Conservation (phyloP, 37 sponge, comb jelly and placozoan genomes). For the Halichondria panicea region DNA sequence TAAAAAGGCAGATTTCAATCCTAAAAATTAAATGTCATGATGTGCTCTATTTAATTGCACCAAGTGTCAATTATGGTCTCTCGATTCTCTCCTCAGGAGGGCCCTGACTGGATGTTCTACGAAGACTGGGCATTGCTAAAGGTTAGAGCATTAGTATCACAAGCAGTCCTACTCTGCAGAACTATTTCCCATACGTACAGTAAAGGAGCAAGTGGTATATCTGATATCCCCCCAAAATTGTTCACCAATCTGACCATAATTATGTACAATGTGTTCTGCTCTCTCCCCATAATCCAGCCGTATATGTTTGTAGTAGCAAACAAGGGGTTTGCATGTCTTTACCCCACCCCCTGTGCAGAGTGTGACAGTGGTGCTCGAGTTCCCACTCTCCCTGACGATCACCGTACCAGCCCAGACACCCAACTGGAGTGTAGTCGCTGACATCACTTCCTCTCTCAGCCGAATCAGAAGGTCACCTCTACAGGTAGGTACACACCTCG, state of each 20-base stretch:
- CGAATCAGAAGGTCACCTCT: slow-evolving; percentile 67
- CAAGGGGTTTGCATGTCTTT: neutral
- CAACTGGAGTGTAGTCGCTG: slow-evolving; percentile 89
- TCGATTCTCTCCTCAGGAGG: slow-evolving; percentile 44
- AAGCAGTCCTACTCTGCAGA: too few species aligned
- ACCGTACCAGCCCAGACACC: slow-evolving; percentile 78
- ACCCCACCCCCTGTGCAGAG: slow-evolving; percentile 28
- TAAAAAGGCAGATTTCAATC: too few species aligned
- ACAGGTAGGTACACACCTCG: slow-evolving; percentile 51
- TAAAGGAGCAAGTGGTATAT: too few species aligned
- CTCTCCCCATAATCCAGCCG: too few species aligned
- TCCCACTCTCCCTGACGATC: slow-evolving; percentile 72
- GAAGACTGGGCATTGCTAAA: slow-evolving; percentile 87
- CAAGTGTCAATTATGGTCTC: neutral
- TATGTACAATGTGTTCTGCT: too few species aligned
- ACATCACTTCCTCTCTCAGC: slow-evolving; percentile 64
- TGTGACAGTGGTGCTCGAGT: slow-evolving; percentile 63
- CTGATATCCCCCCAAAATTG: too few species aligned
- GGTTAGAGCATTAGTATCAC: slow-evolving; percentile 27
- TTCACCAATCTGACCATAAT: too few species aligned
- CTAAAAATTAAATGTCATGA: neutral
- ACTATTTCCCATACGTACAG: too few species aligned
- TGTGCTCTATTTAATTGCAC: neutral
- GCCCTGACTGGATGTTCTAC: slow-evolving; percentile 62
- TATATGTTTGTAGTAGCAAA: neutral